These are phyloP conservation scores for Dendrolimus houi DNA, from an alignment of 2,888 invertebrate genomes.

Conservation along the genomic window DNA sequence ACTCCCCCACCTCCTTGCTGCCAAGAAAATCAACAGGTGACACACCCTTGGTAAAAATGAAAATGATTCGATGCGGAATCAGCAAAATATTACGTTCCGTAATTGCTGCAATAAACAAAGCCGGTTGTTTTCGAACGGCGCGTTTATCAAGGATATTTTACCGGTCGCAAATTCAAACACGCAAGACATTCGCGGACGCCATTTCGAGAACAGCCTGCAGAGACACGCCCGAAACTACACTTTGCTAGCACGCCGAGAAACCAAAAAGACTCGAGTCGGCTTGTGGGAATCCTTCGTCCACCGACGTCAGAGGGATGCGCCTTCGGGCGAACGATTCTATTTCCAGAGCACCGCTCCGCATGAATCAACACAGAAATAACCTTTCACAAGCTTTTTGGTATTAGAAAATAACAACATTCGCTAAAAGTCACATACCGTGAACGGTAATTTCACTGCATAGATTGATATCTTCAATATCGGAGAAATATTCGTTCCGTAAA, in stretches of 20 bases:
- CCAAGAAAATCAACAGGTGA: constrained; percentile 58
- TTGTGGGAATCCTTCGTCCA: constrained; percentile 48
- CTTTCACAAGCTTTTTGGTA: constrained; percentile 66
- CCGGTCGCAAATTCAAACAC: constrained; percentile 69
- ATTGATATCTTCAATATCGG: constrained; percentile 49
- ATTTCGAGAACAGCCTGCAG: constrained; percentile 52
- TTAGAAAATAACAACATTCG: constrained; percentile 56
- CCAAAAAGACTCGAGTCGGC: constrained; percentile 14
- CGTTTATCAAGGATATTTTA: constrained; percentile 42
- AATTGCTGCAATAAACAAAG: constrained; percentile 18
- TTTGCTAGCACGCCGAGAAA: constrained; percentile 5
- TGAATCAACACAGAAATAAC: constrained; percentile 76
- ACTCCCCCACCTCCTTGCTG: constrained; percentile 23
- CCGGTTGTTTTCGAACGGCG: constrained; percentile 27
- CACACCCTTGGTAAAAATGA: constrained; percentile 50
- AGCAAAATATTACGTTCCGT: constrained; percentile 8
- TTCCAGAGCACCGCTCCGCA: constrained; percentile 72
- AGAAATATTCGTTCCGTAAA: constrained; percentile 47
- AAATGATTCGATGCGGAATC: constrained; percentile 18
- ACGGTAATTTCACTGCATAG: constrained; percentile 66
- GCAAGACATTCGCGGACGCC: constrained; percentile 62
- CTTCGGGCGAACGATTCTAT: constrained; percentile 63
- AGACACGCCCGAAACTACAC: constrained; percentile 59
- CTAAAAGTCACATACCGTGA: constrained; percentile 65
- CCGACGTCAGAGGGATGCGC: constrained; percentile 59